Percentiles rank a stretch among this genome's conserved stretches.
phyloP scores from a whole-genome alignment of 2,113 vertebrate species.

The Dascyllus trimaculatus region DNA sequence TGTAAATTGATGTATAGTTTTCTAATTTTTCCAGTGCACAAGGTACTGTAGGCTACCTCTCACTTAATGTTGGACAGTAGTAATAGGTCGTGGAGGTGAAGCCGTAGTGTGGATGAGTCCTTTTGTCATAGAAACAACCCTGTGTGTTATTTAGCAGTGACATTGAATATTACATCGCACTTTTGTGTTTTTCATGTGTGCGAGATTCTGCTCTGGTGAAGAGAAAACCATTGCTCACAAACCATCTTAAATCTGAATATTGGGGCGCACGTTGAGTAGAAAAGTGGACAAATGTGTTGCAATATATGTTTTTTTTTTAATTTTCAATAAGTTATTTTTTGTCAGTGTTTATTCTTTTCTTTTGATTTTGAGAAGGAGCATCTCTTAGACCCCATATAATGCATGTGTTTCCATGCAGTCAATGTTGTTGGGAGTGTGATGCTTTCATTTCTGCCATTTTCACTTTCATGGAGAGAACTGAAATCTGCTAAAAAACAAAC shows the following conservation, averaged over 20 bases:
- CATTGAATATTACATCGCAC: slow-evolving; percentile 36
- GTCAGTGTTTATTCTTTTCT: background rate
- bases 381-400: background rate
- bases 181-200: slow-evolving; percentile 21
- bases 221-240: slow-evolving; percentile 30
- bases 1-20: slow-evolving; percentile 79
- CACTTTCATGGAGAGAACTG: slow-evolving; percentile 1
- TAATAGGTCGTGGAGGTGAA: slow-evolving; percentile 53
- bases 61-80: slow-evolving; percentile 62
- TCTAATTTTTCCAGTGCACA: slow-evolving; percentile 67
- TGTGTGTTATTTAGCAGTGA: slow-evolving; percentile 37
- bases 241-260: slow-evolving; percentile 31
- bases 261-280: slow-evolving; percentile 30
- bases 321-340: slow-evolving; percentile 59
- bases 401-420: background rate
- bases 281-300: slow-evolving; percentile 29
- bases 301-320: background rate
- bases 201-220: slow-evolving; percentile 8
- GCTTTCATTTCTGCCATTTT: slow-evolving; percentile 17
- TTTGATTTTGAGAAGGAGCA: background rate
- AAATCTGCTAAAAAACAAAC: background rate
- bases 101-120: slow-evolving; percentile 56
- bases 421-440: slow-evolving; percentile 10
- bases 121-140: slow-evolving; percentile 51
- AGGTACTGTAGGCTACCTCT: slow-evolving; percentile 82